Conservation (phyloP, 2,113 vertebrate species). For the Pituophis catenifer region DNA sequence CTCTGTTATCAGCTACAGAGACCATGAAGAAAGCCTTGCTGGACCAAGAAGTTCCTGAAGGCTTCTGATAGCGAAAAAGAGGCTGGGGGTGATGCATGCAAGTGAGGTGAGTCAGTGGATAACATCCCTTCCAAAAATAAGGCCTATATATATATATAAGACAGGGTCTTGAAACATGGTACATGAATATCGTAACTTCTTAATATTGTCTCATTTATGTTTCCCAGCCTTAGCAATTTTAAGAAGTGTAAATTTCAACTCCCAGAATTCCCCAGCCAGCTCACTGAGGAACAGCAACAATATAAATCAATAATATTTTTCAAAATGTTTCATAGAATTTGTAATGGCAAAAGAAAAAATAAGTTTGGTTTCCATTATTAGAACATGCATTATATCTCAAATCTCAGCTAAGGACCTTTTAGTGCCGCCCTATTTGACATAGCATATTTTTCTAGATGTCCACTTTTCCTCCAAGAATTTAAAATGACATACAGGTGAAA, state of each 20-base stretch:
- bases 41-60: too few relatives aligned
- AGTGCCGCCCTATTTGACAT: not conserved
- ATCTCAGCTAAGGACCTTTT: not conserved
- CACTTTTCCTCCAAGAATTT: not conserved
- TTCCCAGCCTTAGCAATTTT: not conserved
- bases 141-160: too few relatives aligned
- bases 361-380: not conserved
- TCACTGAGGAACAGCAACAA: not conserved
- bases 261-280: not conserved
- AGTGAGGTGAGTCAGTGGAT: too few relatives aligned
- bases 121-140: too few relatives aligned
- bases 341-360: not conserved
- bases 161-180: too few relatives aligned
- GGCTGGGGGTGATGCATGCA: too few relatives aligned
- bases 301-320: not conserved
- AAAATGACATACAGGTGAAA: not conserved
- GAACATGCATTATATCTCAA: not conserved
- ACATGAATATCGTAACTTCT: too few relatives aligned
- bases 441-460: not conserved
- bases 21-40: too few relatives aligned
- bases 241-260: not conserved
- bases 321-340: not conserved
- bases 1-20: too few relatives aligned
- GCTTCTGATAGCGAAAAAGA: too few relatives aligned
- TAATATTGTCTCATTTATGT: not conserved